Conservation (phyloP, 1,140 invertebrate genomes). For the Drosophila teissieri region DNA sequence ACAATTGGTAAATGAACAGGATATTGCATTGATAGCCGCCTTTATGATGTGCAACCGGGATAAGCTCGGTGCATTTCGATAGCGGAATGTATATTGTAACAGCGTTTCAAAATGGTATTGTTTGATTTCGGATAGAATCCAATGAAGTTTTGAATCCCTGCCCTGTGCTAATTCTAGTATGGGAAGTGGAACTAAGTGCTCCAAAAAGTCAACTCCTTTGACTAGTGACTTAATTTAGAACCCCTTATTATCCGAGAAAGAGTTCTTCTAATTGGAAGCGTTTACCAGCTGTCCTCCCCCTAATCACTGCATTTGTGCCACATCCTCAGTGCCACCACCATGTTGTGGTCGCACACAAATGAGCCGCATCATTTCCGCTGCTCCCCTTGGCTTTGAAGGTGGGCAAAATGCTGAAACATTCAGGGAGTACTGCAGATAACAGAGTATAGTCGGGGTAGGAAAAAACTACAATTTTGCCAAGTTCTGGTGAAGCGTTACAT, state of each 20-base stretch:
- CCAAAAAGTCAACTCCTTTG: no score
- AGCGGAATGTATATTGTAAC: background rate
- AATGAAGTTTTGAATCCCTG: no score
- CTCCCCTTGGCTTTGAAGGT: constrained; percentile 27
- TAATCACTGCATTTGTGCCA: constrained; percentile 31
- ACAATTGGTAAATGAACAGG: background rate
- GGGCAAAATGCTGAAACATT: constrained; percentile 39
- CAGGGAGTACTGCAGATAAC: constrained; percentile 47
- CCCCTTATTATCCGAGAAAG: background rate
- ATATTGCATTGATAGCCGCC: background rate
- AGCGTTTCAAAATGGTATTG: no score
- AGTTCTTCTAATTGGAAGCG: constrained; percentile 1
- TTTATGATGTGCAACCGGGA: background rate
- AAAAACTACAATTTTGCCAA: constrained; percentile 46
- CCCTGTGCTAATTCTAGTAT: no score
- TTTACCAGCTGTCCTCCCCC: constrained; percentile 9
- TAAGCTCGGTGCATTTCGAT: background rate
- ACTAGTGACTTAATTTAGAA: background rate
- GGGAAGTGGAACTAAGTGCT: no score
- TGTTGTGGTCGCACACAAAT: constrained; percentile 74
- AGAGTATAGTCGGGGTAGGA: constrained; percentile 25
- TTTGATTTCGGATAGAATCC: no score
- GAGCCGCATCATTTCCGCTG: constrained; percentile 72
- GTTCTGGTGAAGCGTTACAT: constrained; percentile 77
- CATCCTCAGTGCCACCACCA: constrained; percentile 21